Evolutionary conservation across 2,888 invertebrate genomes (phyloP).

Genomic region (Entomobrya proxima): DNA sequence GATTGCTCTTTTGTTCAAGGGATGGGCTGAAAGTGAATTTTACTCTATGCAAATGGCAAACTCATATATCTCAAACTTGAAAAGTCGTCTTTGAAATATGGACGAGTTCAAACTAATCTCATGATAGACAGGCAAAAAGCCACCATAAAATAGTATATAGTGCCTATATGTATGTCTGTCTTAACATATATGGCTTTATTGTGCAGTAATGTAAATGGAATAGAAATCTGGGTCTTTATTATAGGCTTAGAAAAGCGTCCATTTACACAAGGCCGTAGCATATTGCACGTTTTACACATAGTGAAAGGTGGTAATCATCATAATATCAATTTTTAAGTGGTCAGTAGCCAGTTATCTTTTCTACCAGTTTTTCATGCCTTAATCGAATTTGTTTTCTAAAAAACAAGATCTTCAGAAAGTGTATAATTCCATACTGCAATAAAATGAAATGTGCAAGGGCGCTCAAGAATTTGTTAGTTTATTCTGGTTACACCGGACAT

Average conservation of each 20-base stretch:
- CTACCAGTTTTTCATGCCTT: background rate
- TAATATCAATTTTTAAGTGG: no score
- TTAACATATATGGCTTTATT: background rate
- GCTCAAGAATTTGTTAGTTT: no score
- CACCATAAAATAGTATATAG: no score
- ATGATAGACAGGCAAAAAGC: no score
- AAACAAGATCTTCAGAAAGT: constrained; percentile 5
- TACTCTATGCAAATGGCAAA: no score
- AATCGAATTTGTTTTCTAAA: background rate
- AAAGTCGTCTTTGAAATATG: background rate
- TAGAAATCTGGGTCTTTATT: background rate
- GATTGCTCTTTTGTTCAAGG: background rate
- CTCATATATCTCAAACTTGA: background rate
- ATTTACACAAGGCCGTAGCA: background rate
- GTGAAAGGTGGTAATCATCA: no score
- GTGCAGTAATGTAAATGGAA: background rate
- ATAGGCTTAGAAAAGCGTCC: background rate
- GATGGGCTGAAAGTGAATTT: constrained; percentile 10
- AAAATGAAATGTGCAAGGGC: background rate
- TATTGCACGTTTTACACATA: background rate
- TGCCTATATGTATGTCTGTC: no score
- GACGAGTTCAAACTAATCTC: no score
- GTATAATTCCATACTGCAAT: background rate
- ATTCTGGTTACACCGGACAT: background rate
- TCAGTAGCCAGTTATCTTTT: background rate